phyloP scores from a whole-genome alignment of 2,888 invertebrate genomes.

The Calameuta idolon region DNA sequence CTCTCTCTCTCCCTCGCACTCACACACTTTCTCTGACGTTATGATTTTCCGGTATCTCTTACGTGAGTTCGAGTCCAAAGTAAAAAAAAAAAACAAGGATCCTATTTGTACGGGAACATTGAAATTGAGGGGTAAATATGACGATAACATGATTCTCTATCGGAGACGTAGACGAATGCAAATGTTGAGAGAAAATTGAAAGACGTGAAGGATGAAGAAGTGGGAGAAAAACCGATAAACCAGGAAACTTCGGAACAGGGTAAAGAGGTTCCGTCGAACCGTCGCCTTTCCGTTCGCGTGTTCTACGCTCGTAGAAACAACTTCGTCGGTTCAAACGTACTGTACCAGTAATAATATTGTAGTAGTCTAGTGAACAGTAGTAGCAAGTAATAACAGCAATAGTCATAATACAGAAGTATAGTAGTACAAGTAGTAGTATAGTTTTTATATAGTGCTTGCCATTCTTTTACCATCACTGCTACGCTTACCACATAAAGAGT shows the following conservation, averaged over 20 bases:
- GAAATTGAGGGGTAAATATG: conserved; percentile 44
- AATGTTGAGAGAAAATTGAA: not conserved
- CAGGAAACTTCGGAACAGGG: no score
- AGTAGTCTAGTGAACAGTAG: not conserved
- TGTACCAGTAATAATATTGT: conserved; percentile 23
- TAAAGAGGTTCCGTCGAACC: no score
- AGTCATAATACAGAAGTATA: conserved; percentile 4
- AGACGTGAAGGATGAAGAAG: not conserved
- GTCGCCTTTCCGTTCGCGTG: no score
- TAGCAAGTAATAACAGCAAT: not conserved
- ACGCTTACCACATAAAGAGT: conserved; percentile 38
- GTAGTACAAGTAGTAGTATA: conserved; percentile 25
- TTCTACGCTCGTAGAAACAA: no score
- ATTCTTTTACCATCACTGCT: conserved; percentile 18
- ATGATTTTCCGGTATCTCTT: no score
- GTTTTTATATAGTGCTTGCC: not conserved
- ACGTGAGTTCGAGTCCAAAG: no score
- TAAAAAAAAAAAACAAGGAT: conserved; percentile 38
- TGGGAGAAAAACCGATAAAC: no score
- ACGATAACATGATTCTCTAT: conserved; percentile 37
- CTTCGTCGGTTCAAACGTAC: conserved; percentile 17
- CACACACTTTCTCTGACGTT: no score
- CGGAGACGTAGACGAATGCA: conserved; percentile 12
- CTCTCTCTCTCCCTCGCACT: no score
- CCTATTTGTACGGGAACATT: conserved; percentile 22